A percentile compares a stretch with the other conserved stretches of the same genome.
Evolutionary conservation across 1,140 invertebrate genomes (phyloP).

Genomic region (Drosophila cardini): DNA sequence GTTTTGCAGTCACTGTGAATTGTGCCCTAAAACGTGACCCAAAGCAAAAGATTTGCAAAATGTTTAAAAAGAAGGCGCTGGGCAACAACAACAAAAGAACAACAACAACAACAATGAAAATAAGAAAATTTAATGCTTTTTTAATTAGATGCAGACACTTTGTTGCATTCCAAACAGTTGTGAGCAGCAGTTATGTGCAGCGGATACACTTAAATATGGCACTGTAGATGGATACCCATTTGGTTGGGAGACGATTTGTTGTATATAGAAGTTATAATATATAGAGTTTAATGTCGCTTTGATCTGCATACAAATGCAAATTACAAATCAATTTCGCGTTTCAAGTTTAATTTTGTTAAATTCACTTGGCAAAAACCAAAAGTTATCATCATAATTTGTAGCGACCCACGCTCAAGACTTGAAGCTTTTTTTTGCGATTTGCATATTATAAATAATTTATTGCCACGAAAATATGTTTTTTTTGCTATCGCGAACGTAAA

Average conservation of each 20-base stretch:
- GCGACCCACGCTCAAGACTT: conserved; percentile 41
- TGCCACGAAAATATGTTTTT: conserved; percentile 75
- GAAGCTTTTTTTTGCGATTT: conserved; percentile 44
- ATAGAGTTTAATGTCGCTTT: conserved; percentile 49
- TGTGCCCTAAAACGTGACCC: conserved; percentile 71
- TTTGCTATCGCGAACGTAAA: conserved; percentile 24
- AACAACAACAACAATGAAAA: conserved; percentile 20
- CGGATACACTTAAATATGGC: conserved; percentile 20
- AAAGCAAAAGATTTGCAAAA: conserved; percentile 74
- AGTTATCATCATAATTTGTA: conserved; percentile 60
- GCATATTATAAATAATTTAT: conserved; percentile 83
- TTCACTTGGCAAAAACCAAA: conserved; percentile 54
- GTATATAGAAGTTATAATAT: conserved; percentile 33
- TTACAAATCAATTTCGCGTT: conserved; percentile 80
- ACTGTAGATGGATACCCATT: background rate
- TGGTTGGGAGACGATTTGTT: background rate
- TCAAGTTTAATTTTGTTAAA: conserved; percentile 77
- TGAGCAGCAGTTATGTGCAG: conserved; percentile 5
- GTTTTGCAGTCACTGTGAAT: conserved; percentile 66
- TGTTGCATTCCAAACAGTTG: conserved; percentile 69
- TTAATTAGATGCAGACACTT: conserved; percentile 78
- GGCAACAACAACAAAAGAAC: conserved; percentile 37
- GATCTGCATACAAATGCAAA: conserved; percentile 82
- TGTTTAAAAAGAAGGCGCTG: conserved; percentile 57
- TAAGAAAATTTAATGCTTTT: conserved; percentile 67